Evolutionary conservation across 2,797 vertebrate genomes (phyloP).

Genomic region (Muraenolepis orangiensis): DNA sequence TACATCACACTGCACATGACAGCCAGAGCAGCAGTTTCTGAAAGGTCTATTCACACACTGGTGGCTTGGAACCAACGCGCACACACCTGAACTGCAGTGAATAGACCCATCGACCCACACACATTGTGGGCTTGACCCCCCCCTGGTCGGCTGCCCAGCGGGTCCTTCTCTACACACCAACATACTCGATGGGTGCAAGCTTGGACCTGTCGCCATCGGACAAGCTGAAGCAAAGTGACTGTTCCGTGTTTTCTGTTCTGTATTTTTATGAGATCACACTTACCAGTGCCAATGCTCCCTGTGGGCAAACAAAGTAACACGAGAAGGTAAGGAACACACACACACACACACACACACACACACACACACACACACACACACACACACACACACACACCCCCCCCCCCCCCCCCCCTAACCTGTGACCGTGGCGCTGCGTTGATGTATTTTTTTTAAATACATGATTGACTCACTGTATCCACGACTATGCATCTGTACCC

Average conservation of each 20-base stretch:
- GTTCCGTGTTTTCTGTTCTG: no score
- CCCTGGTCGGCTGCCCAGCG: no score
- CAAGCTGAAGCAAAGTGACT: background rate
- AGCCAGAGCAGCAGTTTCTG: conserved; percentile 73
- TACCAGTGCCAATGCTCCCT: background rate
- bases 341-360: no score
- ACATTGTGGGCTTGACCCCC: conserved; percentile 57
- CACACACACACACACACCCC: no score
- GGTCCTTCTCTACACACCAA: no score
- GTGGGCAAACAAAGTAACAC: conserved; percentile 13
- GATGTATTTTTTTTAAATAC: no score
- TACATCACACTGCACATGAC: conserved; percentile 63
- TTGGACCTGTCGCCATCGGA: background rate
- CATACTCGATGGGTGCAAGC: background rate
- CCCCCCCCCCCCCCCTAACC: no score
- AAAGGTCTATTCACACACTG: conserved; percentile 71
- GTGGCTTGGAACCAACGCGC: conserved; percentile 38
- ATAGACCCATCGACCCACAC: conserved; percentile 30
- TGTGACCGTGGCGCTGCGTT: no score
- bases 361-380: no score
- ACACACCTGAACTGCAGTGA: conserved; percentile 24
- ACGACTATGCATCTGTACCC: no score
- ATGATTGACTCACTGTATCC: no score
- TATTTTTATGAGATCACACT: background rate
- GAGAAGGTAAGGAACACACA: conserved; percentile 37